Percentiles rank a stretch among this genome's conserved stretches.
phyloP scores from a whole-genome alignment of 2,797 vertebrate species.

The Simalia tracyae region DNA sequence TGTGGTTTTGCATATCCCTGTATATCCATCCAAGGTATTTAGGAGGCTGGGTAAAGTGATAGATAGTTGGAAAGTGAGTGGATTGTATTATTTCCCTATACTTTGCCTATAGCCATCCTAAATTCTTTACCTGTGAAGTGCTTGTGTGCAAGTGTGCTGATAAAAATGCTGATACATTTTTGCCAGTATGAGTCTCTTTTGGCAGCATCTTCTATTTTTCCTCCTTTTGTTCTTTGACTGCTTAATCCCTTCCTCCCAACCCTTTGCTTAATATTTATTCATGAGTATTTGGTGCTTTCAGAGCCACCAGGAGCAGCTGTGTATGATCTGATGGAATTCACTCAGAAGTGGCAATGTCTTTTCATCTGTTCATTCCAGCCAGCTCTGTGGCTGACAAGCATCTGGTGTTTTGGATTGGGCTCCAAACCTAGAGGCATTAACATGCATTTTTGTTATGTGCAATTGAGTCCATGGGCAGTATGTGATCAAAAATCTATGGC shows the following conservation, averaged over 20 bases:
- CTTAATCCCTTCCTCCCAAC: slow-evolving; percentile 22
- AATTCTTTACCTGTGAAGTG: neutral
- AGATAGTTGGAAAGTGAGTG: neutral
- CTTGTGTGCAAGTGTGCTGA: neutral
- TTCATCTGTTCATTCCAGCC: slow-evolving; percentile 59
- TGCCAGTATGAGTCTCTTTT: neutral
- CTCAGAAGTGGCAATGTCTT: slow-evolving; percentile 59
- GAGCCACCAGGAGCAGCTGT: slow-evolving; percentile 71
- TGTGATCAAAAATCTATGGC: slow-evolving; percentile 6
- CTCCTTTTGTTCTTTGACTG: slow-evolving; percentile 66
- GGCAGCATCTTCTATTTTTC: slow-evolving; percentile 2
- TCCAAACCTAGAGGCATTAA: slow-evolving; percentile 48
- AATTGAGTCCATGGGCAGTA: slow-evolving; percentile 13
- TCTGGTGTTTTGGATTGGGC: slow-evolving; percentile 55
- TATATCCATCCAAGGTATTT: neutral
- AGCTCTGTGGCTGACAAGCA: slow-evolving; percentile 59
- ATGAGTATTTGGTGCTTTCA: slow-evolving; percentile 67
- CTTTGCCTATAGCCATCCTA: neutral
- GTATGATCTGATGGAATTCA: slow-evolving; percentile 68
- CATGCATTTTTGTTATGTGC: slow-evolving; percentile 28
- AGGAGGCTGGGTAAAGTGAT: neutral
- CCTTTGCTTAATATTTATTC: slow-evolving; percentile 71
- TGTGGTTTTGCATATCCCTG: neutral
- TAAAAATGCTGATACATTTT: neutral
- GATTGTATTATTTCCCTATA: neutral